Base-by-base conservation (phyloP, 2,888 invertebrate species). In the Penaeus monodon region DNA sequence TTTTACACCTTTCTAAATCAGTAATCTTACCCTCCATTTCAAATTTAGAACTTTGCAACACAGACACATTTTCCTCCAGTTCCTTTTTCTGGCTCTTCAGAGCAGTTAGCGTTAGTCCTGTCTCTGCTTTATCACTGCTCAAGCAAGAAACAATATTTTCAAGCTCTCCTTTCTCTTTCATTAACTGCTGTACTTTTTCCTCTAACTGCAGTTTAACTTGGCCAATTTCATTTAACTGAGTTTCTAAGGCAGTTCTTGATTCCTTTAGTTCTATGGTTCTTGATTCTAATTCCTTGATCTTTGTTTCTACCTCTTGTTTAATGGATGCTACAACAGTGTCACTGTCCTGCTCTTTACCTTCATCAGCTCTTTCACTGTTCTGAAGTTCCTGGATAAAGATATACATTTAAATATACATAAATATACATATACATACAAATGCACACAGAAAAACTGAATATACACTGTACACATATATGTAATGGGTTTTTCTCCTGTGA, bases 251-350 rank as follows among this genome's bases (percentile, higher is more conserved):
- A 24, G 87, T 88, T 57, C 87, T 68, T 4, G 79, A 83, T 44
- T 88, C 87, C 38, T 88, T 88, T 10, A 88, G 68, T 33, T 88
- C 87, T 27, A 57, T 57, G 14, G 74, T 79, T 7, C 87, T 84
- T 49, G 83, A 57, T 68, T 88, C 87, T 44, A 88, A 29, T 57
- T 84, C 29, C 24, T 79, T 38, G 2, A 88, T 88, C 66, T 81
- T 88, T 27, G 44, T 70, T 64, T 88, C 84, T 27, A 88, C 87
- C 27, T 88, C 84, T 29, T 80, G 38, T 73, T 79, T 83, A 7
- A 88, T 84, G 73, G 87, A 66, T 27, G 87, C 80, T 73, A 88
- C 68, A n/a, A 81, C 74, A 22, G 78, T 63, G 29, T 84, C 84
- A 14, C 38, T 68, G 27, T 81, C 81, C 57, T 81, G 68, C n/a